These are phyloP conservation scores for Caenorhabditis sp. DNA, from an alignment of 2,888 invertebrate genomes.

Conservation along the genomic window DNA sequence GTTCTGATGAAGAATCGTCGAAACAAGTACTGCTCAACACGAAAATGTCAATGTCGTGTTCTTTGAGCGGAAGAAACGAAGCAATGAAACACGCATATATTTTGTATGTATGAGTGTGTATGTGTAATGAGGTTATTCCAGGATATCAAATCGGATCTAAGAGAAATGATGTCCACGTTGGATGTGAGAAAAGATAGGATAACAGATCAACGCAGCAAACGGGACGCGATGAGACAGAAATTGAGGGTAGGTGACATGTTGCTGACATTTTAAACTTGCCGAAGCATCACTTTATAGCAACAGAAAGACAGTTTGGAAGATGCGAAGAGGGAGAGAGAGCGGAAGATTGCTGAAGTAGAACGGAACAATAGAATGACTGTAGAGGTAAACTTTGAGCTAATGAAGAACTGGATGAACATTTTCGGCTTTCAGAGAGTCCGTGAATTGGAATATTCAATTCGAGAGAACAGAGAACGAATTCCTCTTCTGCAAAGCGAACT, in stretches of 20 bases:
- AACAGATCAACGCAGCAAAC: constrained; percentile 37
- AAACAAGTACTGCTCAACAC: constrained; percentile 8
- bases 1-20: constrained; percentile 34
- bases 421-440: constrained; percentile 28
- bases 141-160: constrained; percentile 54
- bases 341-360: constrained; percentile 35
- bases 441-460: constrained; percentile 20
- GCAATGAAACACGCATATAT: neutral
- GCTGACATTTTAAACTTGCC: constrained; percentile 36
- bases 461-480: constrained; percentile 25
- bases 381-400: too few relatives aligned
- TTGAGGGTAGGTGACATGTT: constrained; percentile 32
- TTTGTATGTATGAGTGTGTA: neutral
- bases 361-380: constrained; percentile 25
- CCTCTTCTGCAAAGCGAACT: constrained; percentile 30
- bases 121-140: constrained; percentile 19
- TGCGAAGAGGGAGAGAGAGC: neutral
- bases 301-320: constrained; percentile 7
- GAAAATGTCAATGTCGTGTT: constrained; percentile 26
- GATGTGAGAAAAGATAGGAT: constrained; percentile 60
- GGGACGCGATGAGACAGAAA: constrained; percentile 27
- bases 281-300: constrained; percentile 37
- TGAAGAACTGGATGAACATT: constrained; percentile 4
- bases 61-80: constrained; percentile 19
- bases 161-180: constrained; percentile 49